Evolutionary conservation across 2,113 vertebrate genomes (phyloP).

Genomic region (Psammodynastes pulverulentus): DNA sequence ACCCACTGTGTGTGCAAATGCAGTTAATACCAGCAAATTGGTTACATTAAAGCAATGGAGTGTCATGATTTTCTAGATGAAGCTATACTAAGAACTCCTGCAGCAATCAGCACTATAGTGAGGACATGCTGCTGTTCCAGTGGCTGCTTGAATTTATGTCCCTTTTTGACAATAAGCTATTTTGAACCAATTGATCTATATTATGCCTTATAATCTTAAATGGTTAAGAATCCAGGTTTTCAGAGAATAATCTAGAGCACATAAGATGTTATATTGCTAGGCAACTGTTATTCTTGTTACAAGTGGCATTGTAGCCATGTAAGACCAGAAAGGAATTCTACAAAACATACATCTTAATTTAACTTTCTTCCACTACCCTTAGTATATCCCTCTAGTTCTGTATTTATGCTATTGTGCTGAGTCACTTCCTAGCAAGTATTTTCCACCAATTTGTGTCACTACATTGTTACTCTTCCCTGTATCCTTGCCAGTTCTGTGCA

Average conservation of each 20-base stretch:
- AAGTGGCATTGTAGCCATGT: neutral
- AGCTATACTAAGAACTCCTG: constrained; percentile 2
- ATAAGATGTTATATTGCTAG: neutral
- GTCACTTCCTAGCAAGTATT: neutral
- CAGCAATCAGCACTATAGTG: neutral
- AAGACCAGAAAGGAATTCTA: neutral
- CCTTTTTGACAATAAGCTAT: neutral
- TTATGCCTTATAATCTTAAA: neutral
- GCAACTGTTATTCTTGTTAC: neutral
- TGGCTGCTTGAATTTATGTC: too few species aligned
- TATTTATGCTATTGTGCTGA: neutral
- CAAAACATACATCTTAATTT: neutral
- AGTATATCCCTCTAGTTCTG: neutral
- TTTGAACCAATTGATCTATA: neutral
- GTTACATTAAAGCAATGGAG: neutral
- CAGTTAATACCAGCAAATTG: constrained; percentile 17
- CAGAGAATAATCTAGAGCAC: neutral
- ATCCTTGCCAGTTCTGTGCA: neutral
- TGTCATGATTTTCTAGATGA: constrained; percentile 5
- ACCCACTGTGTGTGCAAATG: constrained; percentile 14
- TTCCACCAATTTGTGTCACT: neutral
- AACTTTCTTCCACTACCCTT: neutral
- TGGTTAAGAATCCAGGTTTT: neutral
- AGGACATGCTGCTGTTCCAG: neutral
- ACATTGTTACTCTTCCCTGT: neutral